Conservation (phyloP, 2,888 invertebrate species). For the Andrena haemorrhoa region DNA sequence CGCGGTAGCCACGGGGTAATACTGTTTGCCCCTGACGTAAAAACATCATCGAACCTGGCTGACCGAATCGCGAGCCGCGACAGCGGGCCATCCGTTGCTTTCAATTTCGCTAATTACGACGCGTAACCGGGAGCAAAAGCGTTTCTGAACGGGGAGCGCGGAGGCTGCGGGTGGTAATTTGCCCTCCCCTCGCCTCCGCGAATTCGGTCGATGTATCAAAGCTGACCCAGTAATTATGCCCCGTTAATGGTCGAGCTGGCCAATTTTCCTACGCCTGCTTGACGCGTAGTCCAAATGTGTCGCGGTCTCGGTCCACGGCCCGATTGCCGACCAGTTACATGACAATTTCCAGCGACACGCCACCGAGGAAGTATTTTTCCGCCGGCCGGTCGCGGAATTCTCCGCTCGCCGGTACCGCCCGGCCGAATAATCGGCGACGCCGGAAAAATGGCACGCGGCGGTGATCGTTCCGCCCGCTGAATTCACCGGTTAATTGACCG, state of each 20-base stretch:
- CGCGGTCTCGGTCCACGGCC: constrained; percentile 14
- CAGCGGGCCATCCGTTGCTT: neutral
- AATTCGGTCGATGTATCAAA: constrained; percentile 40
- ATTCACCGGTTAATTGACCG: constrained; percentile 27
- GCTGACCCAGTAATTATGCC: constrained; percentile 42
- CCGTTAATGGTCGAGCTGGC: constrained; percentile 40
- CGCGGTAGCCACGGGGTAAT: constrained; percentile 2
- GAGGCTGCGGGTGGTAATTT: constrained; percentile 16
- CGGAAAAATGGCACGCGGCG: neutral
- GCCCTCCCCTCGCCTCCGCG: neutral
- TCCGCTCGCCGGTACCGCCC: neutral
- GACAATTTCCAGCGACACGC: constrained; percentile 1
- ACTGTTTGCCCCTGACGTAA: neutral
- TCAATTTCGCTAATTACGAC: constrained; percentile 39
- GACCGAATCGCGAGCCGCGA: neutral
- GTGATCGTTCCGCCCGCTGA: neutral
- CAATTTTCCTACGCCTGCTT: constrained; percentile 42
- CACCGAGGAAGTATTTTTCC: neutral
- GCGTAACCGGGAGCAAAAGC: constrained; percentile 28
- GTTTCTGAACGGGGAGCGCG: neutral
- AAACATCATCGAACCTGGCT: neutral
- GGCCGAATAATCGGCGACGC: neutral
- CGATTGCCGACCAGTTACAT: constrained; percentile 5
- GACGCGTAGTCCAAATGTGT: constrained; percentile 22
- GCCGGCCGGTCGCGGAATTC: neutral